Evolutionary conservation across 1,140 invertebrate species (phyloP), one percentile per base, ranked within the genome.

Genomic region (Drosophila kepulauana): DNA sequence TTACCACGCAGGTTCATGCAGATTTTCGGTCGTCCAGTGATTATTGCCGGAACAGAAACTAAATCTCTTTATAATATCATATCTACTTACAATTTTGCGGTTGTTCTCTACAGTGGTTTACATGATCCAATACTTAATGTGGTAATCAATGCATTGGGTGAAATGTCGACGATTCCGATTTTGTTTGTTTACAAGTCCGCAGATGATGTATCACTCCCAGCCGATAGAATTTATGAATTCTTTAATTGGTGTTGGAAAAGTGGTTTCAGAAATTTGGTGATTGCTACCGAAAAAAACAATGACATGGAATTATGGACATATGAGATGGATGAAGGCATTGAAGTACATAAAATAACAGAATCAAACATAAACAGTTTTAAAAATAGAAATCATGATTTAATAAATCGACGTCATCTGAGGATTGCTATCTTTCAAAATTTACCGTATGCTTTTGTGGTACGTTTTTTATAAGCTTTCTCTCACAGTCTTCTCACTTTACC

Each of bases 381-480:
- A 13, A 33, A 13, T 1, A 6, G 13, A 0, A 11, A 16, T 30
- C 28, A 28, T 28, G 15, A 5, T 10, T 8, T 30, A 0, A 49
- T 57, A 43, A 13, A 28, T 4, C 15, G 8, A 3, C 11, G 15
- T 3, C 10, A 35, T 65, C 1, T 5, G 1, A 5, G n/a, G 7
- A 13, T 72, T 58, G 52, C 20, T 0, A 5, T 51, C 58, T 33
- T 3, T 30, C n/a, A 43, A 1, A 33, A 0, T 16, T 1, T 35
- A 1, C 46, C 70, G 1, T 56, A 67, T 10, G 28, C 30, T 5
- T 67, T 59, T 38, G 8, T 67, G 54, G 64, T 67, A 54, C 59
- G 70, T 58, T 25, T 20, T 57, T 11, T 3, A 6, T 2, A 49
- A 2, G 1, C 10, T 56, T 8, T 38, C 33, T 16, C 5, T 7